These are phyloP conservation scores for Eupithecia abbreviata DNA, from an alignment of 2,888 invertebrate species.

Conservation along the genomic window DNA sequence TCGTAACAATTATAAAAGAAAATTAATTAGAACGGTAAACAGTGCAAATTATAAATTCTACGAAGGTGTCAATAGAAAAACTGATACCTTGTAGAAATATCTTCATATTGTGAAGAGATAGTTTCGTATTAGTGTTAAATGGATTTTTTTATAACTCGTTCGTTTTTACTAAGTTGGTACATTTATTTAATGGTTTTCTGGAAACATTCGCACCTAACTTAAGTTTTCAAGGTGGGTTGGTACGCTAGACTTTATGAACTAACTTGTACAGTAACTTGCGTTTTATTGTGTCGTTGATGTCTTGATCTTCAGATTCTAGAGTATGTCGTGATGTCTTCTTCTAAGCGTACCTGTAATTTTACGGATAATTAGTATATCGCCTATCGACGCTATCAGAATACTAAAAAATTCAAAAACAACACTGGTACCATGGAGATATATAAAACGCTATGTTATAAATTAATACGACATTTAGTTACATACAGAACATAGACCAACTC, in stretches of 20 bases:
- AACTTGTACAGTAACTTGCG: slow-evolving; percentile 68
- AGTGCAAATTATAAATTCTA: slow-evolving; percentile 53
- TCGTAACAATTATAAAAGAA: slow-evolving; percentile 52
- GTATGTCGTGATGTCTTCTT: slow-evolving; percentile 59
- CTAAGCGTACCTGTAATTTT: slow-evolving; percentile 73
- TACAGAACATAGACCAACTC: slow-evolving; percentile 10
- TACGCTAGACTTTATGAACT: slow-evolving; percentile 57
- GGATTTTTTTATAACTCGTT: slow-evolving; percentile 29
- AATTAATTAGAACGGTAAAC: slow-evolving; percentile 48
- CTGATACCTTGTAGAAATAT: slow-evolving; percentile 50
- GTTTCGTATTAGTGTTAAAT: slow-evolving; percentile 1
- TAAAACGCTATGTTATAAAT: slow-evolving; percentile 43
- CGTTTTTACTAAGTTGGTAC: slow-evolving; percentile 3
- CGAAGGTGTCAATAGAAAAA: slow-evolving; percentile 47
- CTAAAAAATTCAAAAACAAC: background rate
- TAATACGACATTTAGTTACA: slow-evolving; percentile 40
- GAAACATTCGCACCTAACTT: background rate
- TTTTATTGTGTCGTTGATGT: slow-evolving; percentile 64
- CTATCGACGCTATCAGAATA: background rate
- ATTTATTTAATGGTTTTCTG: background rate
- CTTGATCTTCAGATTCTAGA: slow-evolving; percentile 59
- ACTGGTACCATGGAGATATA: slow-evolving; percentile 68
- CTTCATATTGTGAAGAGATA: background rate
- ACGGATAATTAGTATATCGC: slow-evolving; percentile 25
- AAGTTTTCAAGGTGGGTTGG: slow-evolving; percentile 60